Conservation (phyloP, 2,113 vertebrate species). For the Seriola aureovittata region DNA sequence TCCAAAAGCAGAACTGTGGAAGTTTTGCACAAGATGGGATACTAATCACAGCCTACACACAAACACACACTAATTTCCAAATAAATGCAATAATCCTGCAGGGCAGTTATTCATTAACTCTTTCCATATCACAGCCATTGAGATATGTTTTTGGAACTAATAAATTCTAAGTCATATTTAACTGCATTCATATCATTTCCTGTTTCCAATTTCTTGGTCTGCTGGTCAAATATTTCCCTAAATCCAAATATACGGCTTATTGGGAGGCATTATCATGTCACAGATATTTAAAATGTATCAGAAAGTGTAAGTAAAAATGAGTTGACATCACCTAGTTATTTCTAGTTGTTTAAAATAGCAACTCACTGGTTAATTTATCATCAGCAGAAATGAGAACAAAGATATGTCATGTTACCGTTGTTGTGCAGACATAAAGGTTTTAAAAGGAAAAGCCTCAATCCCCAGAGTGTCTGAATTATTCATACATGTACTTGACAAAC, state of each 20-base stretch:
- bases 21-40: background rate
- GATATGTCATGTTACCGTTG: background rate
- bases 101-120: background rate
- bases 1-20: background rate
- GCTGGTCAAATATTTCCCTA: background rate
- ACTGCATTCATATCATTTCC: background rate
- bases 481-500: background rate
- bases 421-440: background rate
- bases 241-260: background rate
- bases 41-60: background rate
- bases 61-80: background rate
- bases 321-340: background rate
- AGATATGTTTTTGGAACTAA: background rate
- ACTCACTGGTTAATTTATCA: too few relatives aligned
- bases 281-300: background rate
- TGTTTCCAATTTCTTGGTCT: background rate
- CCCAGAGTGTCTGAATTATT: background rate
- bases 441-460: background rate
- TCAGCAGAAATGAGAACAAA: background rate
- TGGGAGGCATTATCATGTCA: background rate
- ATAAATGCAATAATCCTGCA: background rate
- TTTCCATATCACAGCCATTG: background rate
- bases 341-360: background rate
- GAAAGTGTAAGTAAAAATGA: background rate
- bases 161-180: background rate